These are phyloP conservation scores for Rhopilema esculentum DNA, from an alignment of 30 jellyfish, hydroid and myxozoan species.

Conservation along the genomic window DNA sequence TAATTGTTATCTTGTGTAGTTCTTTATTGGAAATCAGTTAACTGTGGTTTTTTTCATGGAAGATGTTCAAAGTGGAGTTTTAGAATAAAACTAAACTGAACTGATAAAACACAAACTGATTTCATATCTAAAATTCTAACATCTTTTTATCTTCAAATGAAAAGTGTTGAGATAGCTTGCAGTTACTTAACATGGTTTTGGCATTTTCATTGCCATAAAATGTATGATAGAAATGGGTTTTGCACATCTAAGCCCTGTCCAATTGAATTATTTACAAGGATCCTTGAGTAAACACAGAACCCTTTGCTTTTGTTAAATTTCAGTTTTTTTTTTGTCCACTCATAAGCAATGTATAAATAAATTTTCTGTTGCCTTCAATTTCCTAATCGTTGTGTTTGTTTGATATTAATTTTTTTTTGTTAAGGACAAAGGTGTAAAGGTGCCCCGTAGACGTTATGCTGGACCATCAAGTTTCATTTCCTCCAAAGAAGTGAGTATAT, in stretches of 20 bases:
- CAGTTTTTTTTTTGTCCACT: neutral
- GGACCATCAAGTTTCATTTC: constrained; percentile 97
- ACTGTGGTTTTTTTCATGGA: no score
- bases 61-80: no score
- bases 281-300: neutral
- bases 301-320: neutral
- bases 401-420: neutral
- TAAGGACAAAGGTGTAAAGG: constrained; percentile 89
- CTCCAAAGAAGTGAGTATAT: constrained; percentile 78
- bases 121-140: no score
- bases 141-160: no score
- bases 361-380: neutral
- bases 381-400: neutral
- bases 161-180: no score
- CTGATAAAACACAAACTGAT: no score
- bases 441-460: constrained; percentile 86
- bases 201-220: no score
- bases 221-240: neutral
- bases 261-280: neutral
- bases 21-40: no score
- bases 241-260: neutral
- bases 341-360: neutral
- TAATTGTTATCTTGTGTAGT: no score
- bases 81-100: no score
- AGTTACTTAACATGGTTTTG: no score